A percentile compares a stretch with the other conserved stretches of the same genome.
These are phyloP conservation scores for Gobio gobio DNA, from an alignment of 2,113 vertebrate species.

Conservation along the genomic window DNA sequence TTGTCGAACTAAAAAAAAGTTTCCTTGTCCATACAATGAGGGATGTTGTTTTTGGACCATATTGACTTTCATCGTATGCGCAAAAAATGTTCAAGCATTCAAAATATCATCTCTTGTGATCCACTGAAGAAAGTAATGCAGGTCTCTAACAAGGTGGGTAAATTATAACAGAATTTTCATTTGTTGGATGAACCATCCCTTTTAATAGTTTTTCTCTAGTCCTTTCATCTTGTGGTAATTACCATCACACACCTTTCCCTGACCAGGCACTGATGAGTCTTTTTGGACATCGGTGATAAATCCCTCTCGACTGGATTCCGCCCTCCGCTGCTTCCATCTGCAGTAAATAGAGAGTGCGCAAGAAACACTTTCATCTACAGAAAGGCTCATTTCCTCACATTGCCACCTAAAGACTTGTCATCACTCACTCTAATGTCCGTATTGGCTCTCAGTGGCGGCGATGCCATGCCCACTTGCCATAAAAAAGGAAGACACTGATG, in stretches of 20 bases:
- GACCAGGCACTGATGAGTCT: conserved; percentile 37
- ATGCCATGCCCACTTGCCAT: conserved; percentile 31
- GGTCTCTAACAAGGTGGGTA: not conserved
- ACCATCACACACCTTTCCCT: conserved; percentile 45
- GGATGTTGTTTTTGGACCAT: not conserved
- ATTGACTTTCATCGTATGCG: not conserved
- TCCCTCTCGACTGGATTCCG: conserved; percentile 28
- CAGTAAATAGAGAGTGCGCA: conserved; percentile 40
- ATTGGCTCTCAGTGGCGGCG: conserved; percentile 41
- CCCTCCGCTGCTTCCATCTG: conserved; percentile 3
- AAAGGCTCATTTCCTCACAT: conserved; percentile 54
- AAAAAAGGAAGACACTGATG: conserved; percentile 10
- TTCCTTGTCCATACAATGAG: not conserved
- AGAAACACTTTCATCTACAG: conserved; percentile 50
- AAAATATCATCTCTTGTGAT: not conserved
- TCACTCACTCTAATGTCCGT: conserved; percentile 61
- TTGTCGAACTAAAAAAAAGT: too few species aligned
- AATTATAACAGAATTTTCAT: not conserved
- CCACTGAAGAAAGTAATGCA: not conserved
- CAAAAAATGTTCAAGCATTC: not conserved
- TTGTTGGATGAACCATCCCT: not conserved
- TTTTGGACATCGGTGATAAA: conserved; percentile 52
- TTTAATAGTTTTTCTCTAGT: conserved; percentile 26
- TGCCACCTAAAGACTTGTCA: conserved; percentile 61
- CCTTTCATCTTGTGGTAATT: conserved; percentile 62